Evolutionary conservation across 2,113 vertebrate species (phyloP), one percentile per base, ranked within the genome.

Genomic region (Entomyzon cyanotis): DNA sequence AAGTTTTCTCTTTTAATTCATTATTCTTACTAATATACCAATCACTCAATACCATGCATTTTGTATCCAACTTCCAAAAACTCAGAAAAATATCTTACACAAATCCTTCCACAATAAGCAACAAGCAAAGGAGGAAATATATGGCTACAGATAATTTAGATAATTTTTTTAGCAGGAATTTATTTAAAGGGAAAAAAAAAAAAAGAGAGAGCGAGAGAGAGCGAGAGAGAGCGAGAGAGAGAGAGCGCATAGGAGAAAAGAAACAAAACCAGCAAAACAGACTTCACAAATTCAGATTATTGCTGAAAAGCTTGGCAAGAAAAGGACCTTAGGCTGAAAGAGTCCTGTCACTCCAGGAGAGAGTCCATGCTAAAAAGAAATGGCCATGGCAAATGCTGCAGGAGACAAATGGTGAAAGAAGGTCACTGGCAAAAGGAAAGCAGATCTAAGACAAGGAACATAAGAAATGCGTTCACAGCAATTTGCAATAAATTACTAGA

Each of bases 391-490:
- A 93, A 94, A 95, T 47, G 75, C 46, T 74, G 27, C 17, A 44
- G 69, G 50, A 82, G 30, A 83, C 75, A 93, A 94, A 95, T 59
- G 75, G 82, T 62, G 63, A 55, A 63, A 95, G 62, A 64, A 94
- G 59, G 75, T 52, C 46, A 30, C 16, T 1, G 3, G 50, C 35
- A 92, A 86, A 88, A 93, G 58, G 46, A 64, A 89, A 76, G 59
- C 39, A 70, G 42, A 73, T 10, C 19, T 42, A 41, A 79, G 65
- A 53, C 41, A 83, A 86, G 41, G 64, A 88, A 69, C 10, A 1
- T 4, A 46, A 33, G 31, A 46, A 68, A 69, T 3, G 18, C 20
- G 37, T 50, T 91, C 55, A n/a, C 42, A 85, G 46, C 11, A 91
- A 46, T 63, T 65, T 37, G 46, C 39, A 56, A 55, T 11, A 62